Evolutionary conservation across 2,888 invertebrate species (phyloP), one percentile per base, ranked within the genome.

Genomic region (Fragum fragum): DNA sequence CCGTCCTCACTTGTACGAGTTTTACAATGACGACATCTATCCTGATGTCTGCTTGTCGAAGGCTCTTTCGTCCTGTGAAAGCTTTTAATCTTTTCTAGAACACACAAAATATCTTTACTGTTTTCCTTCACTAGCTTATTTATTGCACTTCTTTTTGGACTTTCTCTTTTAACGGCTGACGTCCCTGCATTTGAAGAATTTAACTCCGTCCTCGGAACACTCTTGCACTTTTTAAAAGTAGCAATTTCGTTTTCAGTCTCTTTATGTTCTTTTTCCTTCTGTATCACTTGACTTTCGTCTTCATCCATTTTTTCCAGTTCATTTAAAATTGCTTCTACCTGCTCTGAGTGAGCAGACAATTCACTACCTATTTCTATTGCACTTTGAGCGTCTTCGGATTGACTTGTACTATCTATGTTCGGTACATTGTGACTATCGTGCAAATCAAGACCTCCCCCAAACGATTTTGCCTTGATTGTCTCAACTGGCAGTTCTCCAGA

Each of bases 61-160:
- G 42, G n/a, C 42, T 39, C 23, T 7, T 42, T 42, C 6, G n/a
- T 28, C 18, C 26, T 66, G 1, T 66, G 66, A 36, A 66, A 32
- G 23, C 23, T 26, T 18, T 66, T 66, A 6, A 66, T 26, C 26
- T 42, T 66, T 21, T 66, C 66, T 14, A 66, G 21, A 21, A 66
- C 26, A 42, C 23, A 1, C 21, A 66, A 36, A 23, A 66, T 42
- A 42, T 66, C 66, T 23, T 42, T 66, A 21, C 42, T 66, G 39
- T 66, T 66, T 42, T 39, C 66, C 26, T 23, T 42, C 23, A 32
- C 61, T 61, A 66, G 66, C 23, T 42, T 66, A 14, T 23, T 42
- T n/a, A 66, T 66, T 66, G 66, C 66, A 66, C 66, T 42, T 21
- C 16, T 21, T 26, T 66, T 66, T 23, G 21, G 47, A 47, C 47